Evolutionary conservation across 2,113 vertebrate species (phyloP).

Genomic region (Myocastor coypus): DNA sequence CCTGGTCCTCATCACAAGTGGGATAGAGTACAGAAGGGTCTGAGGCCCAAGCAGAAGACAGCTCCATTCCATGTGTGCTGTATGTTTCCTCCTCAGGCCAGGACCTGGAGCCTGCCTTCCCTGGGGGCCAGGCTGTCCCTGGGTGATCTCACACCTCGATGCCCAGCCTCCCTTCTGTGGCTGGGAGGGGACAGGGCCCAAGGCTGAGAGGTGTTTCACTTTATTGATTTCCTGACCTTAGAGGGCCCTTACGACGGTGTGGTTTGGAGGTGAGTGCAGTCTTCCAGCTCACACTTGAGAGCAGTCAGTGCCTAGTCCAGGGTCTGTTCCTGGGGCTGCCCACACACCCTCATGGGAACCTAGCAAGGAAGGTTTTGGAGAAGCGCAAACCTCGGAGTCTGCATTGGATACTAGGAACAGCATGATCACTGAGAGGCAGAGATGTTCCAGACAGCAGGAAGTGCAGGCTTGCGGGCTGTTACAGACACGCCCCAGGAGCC

Average conservation of each 20-base stretch:
- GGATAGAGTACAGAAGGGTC: background rate
- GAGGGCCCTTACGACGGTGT: background rate
- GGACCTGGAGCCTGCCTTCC: background rate
- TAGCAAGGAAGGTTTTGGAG: background rate
- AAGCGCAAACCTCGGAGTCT: background rate
- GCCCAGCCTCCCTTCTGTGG: background rate
- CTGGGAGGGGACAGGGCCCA: background rate
- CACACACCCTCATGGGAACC: background rate
- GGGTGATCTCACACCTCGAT: background rate
- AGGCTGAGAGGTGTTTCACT: background rate
- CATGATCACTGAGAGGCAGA: rapidly evolving
- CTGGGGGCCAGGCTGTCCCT: background rate
- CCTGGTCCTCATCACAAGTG: background rate
- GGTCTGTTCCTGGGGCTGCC: background rate
- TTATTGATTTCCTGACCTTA: background rate
- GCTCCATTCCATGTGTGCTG: rapidly evolving
- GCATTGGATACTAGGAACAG: rapidly evolving
- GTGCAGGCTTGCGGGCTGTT: too few species aligned
- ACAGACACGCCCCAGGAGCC: background rate
- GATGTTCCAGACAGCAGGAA: background rate
- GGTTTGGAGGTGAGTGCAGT: background rate
- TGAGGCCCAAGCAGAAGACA: background rate
- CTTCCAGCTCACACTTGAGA: background rate
- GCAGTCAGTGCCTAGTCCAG: background rate
- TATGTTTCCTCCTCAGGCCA: background rate